Conservation (phyloP, 2,113 vertebrate genomes). For the Electrona antarctica region DNA sequence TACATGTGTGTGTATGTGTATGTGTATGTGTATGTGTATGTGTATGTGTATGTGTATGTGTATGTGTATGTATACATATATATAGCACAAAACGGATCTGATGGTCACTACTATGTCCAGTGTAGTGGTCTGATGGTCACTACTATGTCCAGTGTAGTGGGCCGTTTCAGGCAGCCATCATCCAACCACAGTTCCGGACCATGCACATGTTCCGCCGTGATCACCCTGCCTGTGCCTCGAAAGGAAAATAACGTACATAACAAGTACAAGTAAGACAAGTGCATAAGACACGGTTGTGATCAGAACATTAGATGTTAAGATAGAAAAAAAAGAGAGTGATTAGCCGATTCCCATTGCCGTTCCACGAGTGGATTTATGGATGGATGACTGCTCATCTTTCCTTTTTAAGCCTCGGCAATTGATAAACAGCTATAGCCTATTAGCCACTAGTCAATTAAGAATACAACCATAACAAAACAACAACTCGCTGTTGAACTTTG, state of each 20-base stretch:
- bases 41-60: no score
- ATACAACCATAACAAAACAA: constrained; percentile 59
- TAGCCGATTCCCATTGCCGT: constrained; percentile 67
- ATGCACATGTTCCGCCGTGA: constrained; percentile 25
- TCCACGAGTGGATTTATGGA: constrained; percentile 46
- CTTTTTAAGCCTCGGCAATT: constrained; percentile 44
- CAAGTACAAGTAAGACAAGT: constrained; percentile 49
- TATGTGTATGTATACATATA: no score
- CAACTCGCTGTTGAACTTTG: constrained; percentile 63
- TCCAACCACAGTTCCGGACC: constrained; percentile 21
- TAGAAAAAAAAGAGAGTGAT: constrained; percentile 61
- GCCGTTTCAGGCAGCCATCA: not conserved
- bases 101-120: no score
- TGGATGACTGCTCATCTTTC: constrained; percentile 46
- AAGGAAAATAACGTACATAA: constrained; percentile 55
- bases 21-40: no score
- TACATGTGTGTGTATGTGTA: no score
- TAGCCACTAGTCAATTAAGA: constrained; percentile 71
- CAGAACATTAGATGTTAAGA: constrained; percentile 37
- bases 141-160: no score
- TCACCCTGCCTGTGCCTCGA: constrained; percentile 27
- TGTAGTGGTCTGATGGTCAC: no score
- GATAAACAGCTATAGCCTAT: constrained; percentile 65
- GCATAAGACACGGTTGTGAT: constrained; percentile 61
- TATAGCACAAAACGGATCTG: no score